Conservation (phyloP, 2,888 invertebrate species). For the Erpobdella octoculata region DNA sequence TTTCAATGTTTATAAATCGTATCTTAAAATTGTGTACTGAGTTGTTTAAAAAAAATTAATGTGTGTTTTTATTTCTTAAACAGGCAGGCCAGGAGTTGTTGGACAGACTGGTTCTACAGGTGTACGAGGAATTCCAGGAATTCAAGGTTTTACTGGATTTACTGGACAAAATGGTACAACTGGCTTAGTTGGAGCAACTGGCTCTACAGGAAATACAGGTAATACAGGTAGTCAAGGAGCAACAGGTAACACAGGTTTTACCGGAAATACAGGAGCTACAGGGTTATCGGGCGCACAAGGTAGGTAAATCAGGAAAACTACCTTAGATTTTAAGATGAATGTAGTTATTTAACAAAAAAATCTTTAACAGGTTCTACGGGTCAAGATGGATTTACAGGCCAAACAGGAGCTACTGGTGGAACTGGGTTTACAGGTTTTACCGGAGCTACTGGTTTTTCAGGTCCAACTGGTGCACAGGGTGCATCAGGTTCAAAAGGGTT, state of each 20-base stretch:
- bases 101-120: too few relatives aligned
- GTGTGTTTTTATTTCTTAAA: too few relatives aligned
- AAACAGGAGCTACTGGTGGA: conserved; percentile 31
- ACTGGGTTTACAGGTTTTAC: conserved; percentile 29
- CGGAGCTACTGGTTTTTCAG: conserved; percentile 27
- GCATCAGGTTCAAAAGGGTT: conserved; percentile 32
- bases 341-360: too few relatives aligned
- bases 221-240: conserved; percentile 26
- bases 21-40: too few relatives aligned
- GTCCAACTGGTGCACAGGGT: conserved; percentile 33
- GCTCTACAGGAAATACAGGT: conserved; percentile 56
- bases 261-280: conserved; percentile 55
- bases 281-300: conserved; percentile 30
- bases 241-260: conserved; percentile 44
- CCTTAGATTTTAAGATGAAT: too few relatives aligned
- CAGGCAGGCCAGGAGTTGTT: too few relatives aligned
- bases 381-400: conserved; percentile 31
- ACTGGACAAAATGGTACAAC: conserved; percentile 5
- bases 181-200: conserved; percentile 20
- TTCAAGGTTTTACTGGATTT: conserved; percentile 14
- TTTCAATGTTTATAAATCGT: too few relatives aligned
- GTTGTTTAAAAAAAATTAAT: too few relatives aligned
- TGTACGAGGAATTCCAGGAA: conserved; percentile 2
- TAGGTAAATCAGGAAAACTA: too few relatives aligned
- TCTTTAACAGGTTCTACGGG: conserved; percentile 30